Conservation (phyloP, 2,888 invertebrate species). For the Eupithecia vulgata region DNA sequence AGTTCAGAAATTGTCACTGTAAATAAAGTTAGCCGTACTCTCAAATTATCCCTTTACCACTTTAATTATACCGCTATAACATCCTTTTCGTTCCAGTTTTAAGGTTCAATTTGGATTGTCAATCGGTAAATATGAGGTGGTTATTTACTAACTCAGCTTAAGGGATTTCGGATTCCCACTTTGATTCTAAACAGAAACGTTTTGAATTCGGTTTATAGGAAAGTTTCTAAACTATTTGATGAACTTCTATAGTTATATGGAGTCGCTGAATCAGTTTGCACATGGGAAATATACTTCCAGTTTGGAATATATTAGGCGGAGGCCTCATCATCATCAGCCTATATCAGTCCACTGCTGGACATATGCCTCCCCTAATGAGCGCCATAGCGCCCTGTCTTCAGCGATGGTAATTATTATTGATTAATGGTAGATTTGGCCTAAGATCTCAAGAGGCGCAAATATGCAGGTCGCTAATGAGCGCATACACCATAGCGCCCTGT, state of each 20-base stretch:
- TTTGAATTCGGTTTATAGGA: conserved; percentile 69
- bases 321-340: no score
- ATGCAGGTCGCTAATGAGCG: no score
- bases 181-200: conserved; percentile 74
- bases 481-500: no score
- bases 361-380: no score
- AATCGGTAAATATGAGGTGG: conserved; percentile 45
- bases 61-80: conserved; percentile 41
- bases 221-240: conserved; percentile 70
- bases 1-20: conserved; percentile 77
- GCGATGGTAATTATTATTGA: no score
- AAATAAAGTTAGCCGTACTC: conserved; percentile 76
- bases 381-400: no score
- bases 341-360: no score
- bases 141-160: conserved; percentile 72
- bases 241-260: conserved; percentile 50
- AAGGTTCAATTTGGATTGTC: conserved; percentile 46
- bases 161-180: conserved; percentile 77
- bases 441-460: no score
- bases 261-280: conserved; percentile 40
- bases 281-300: neutral
- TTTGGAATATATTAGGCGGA: neutral
- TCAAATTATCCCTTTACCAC: conserved; percentile 60
- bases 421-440: no score
- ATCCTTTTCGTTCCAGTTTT: conserved; percentile 39